phyloP scores from a whole-genome alignment of 92 coral and sea anemone species.

The Zoanthus gigantus region DNA sequence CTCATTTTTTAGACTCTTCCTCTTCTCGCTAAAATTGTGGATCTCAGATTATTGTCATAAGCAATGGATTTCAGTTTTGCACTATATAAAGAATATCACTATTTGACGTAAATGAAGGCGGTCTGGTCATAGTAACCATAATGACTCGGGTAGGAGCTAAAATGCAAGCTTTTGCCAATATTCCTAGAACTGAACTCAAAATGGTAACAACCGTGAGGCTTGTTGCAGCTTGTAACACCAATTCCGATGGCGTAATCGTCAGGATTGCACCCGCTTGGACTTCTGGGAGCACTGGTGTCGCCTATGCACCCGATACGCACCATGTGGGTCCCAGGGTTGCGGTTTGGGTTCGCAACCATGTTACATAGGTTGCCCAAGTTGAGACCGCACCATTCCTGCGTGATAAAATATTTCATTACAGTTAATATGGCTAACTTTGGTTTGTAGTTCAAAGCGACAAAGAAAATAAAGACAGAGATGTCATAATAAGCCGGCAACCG shows the following conservation, averaged over 20 bases:
- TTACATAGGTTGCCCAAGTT: conserved; percentile 94
- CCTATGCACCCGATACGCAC: conserved; percentile 98
- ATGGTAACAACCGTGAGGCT: conserved; percentile 74
- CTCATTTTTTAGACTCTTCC: too few species aligned
- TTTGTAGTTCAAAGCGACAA: background rate
- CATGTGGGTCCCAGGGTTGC: conserved; percentile 92
- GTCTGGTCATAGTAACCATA: conserved; percentile 92
- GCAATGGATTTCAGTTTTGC: too few species aligned
- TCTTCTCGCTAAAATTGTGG: too few species aligned
- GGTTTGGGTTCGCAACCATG: conserved; percentile 90
- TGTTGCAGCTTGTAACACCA: conserved; percentile 95
- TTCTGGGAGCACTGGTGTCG: conserved; percentile 85
- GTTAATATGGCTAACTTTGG: background rate
- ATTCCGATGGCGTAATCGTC: conserved; percentile 97
- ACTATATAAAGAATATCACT: background rate
- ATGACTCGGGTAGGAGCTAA: conserved; percentile 77
- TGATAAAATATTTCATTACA: background rate
- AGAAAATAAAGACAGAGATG: too few species aligned
- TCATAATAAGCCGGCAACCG: too few species aligned
- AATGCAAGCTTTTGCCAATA: conserved; percentile 86
- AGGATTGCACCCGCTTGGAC: conserved; percentile 87
- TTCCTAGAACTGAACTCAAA: conserved; percentile 66
- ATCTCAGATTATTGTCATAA: too few species aligned
- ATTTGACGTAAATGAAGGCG: conserved; percentile 94
- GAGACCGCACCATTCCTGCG: conserved; percentile 97